These are phyloP conservation scores for Sisor rabdophorus DNA, from an alignment of 2,113 vertebrate species.

Conservation along the genomic window DNA sequence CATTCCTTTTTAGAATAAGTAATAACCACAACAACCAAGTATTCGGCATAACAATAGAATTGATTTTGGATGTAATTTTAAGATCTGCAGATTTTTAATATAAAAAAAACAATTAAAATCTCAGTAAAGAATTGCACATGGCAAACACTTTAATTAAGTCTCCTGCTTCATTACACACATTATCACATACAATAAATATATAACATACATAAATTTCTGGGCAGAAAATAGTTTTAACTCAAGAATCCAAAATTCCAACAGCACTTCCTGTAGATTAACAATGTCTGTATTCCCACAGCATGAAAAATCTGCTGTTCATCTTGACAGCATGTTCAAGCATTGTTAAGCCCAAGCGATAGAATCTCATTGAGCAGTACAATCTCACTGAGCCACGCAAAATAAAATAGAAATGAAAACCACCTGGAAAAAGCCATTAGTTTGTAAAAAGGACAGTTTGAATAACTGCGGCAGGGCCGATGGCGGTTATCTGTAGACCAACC, in stretches of 20 bases:
- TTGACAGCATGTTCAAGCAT: not conserved
- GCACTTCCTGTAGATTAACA: not conserved
- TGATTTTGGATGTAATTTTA: too few species aligned
- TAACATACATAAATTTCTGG: too few species aligned
- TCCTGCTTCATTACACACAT: too few species aligned
- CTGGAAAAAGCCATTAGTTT: not conserved
- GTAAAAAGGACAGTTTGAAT: not conserved
- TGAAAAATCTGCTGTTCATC: slow-evolving; percentile 1
- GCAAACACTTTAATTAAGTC: not conserved
- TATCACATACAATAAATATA: too few species aligned
- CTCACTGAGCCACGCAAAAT: not conserved
- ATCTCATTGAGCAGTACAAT: too few species aligned
- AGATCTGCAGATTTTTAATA: too few species aligned
- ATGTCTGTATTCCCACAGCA: not conserved
- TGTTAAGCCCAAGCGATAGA: not conserved
- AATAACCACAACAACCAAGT: not conserved
- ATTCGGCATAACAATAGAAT: not conserved
- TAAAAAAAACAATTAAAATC: too few species aligned
- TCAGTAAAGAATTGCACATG: not conserved
- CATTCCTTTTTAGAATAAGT: not conserved
- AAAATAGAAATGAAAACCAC: not conserved
- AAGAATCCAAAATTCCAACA: not conserved
- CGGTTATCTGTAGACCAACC: too few species aligned
- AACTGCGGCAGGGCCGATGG: not conserved
- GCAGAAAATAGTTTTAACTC: too few species aligned